A percentile compares a stretch with the other conserved stretches of the same genome.
Conservation (phyloP, 2,888 invertebrate genomes). For the Pandemis heparana region DNA sequence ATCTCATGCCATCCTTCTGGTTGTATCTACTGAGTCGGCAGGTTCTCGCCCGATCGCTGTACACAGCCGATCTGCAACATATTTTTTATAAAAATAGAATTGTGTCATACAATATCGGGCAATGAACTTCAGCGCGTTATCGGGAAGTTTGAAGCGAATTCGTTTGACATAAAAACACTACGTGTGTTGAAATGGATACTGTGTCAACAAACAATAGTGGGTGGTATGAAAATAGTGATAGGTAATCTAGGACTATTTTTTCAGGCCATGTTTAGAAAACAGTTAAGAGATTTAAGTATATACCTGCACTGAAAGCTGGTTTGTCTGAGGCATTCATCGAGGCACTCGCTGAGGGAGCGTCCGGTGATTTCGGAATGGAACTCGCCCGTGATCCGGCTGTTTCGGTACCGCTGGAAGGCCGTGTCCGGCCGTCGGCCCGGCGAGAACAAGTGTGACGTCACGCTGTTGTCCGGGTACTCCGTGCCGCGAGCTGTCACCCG, state of each 20-base stretch:
- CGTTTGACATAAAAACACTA: constrained; percentile 42
- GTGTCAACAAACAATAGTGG: constrained; percentile 1
- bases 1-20: constrained; percentile 94
- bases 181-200: constrained; percentile 24
- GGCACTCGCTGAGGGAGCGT: constrained; percentile 94
- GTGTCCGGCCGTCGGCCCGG: constrained; percentile 94
- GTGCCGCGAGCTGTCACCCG: constrained; percentile 92
- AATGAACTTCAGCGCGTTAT: constrained; percentile 51
- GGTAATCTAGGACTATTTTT: constrained; percentile 15
- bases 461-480: constrained; percentile 95
- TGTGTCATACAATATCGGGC: constrained; percentile 58
- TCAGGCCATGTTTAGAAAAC: constrained; percentile 5
- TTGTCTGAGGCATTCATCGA: constrained; percentile 95
- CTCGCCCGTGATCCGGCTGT: constrained; percentile 94
- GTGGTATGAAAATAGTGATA: neutral
- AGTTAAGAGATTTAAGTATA: neutral
- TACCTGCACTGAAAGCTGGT: constrained; percentile 96
- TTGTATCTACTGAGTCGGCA: constrained; percentile 94
- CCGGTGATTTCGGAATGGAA: constrained; percentile 96
- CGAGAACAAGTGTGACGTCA: constrained; percentile 93
- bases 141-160: constrained; percentile 36
- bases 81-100: constrained; percentile 86
- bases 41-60: constrained; percentile 93
- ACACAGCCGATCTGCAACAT: constrained; percentile 92
- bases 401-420: constrained; percentile 94